These are phyloP conservation scores for Eira barbara DNA, from an alignment of 2,113 vertebrate species.

Conservation along the genomic window DNA sequence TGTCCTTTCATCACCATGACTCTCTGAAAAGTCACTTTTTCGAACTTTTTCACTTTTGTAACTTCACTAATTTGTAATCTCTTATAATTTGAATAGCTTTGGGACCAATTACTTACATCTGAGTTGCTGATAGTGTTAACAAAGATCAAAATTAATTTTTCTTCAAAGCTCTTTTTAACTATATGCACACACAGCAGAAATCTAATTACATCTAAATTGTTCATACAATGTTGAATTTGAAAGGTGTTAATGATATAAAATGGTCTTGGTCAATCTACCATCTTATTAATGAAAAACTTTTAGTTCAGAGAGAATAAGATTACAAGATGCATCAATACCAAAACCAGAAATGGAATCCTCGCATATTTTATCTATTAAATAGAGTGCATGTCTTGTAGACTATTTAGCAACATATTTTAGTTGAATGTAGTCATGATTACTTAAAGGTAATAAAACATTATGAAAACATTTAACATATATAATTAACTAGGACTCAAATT, in stretches of 20 bases:
- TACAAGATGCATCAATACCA: neutral
- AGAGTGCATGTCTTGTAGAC: neutral
- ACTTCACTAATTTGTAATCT: neutral
- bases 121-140: neutral
- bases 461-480: neutral
- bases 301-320: neutral
- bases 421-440: neutral
- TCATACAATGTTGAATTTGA: neutral
- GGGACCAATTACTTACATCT: neutral
- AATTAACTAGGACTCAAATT: neutral
- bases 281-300: neutral
- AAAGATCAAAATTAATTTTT: slow-evolving; percentile 29
- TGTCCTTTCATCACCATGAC: neutral
- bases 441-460: neutral
- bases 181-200: neutral
- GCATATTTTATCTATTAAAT: neutral
- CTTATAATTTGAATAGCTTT: neutral
- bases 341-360: neutral
- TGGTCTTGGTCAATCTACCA: neutral
- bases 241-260: neutral
- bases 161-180: neutral
- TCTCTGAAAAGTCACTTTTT: neutral
- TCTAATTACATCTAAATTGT: neutral
- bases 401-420: neutral
- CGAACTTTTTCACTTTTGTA: neutral